phyloP scores from a whole-genome alignment of 2,888 invertebrate genomes.

The Monochamus alternatus region DNA sequence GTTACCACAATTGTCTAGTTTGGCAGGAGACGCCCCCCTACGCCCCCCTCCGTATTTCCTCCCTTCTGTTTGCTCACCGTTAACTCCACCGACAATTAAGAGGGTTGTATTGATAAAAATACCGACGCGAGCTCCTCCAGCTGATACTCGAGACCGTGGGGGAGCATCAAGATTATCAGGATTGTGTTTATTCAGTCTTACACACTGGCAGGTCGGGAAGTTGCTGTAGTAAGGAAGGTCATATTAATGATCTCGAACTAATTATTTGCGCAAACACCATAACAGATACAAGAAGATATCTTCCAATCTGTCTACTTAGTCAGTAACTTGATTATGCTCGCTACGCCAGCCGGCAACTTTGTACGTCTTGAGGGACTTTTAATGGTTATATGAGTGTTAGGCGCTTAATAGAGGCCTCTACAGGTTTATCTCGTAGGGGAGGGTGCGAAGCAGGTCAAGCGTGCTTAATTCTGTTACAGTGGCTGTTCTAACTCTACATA shows the following conservation, averaged over 20 bases:
- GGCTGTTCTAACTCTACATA: not conserved
- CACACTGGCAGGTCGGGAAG: not conserved
- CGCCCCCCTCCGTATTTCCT: not conserved
- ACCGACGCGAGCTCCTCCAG: conserved; percentile 10
- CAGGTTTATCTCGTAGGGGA: not conserved
- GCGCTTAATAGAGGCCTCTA: not conserved
- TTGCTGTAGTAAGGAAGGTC: not conserved
- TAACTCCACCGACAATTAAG: conserved; percentile 10
- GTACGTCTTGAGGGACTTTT: not conserved
- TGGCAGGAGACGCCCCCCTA: not conserved
- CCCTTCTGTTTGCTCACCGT: conserved; percentile 10
- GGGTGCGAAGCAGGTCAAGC: not conserved
- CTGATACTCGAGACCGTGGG: conserved; percentile 3
- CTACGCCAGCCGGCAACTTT: not conserved
- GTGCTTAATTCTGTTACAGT: not conserved
- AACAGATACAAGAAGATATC: conserved; percentile 5
- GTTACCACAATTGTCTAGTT: no score
- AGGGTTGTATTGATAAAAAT: conserved; percentile 9
- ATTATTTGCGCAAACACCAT: not conserved
- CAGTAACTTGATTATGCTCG: not conserved
- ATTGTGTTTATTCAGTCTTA: not conserved
- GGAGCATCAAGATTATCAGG: not conserved
- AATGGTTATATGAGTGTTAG: not conserved
- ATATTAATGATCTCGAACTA: conserved; percentile 7
- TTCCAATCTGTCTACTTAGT: conserved; percentile 8